Percentiles rank a stretch among this genome's conserved stretches.
Evolutionary conservation across 2,888 invertebrate genomes (phyloP).

Genomic region (Oegoconia quadripuncta): DNA sequence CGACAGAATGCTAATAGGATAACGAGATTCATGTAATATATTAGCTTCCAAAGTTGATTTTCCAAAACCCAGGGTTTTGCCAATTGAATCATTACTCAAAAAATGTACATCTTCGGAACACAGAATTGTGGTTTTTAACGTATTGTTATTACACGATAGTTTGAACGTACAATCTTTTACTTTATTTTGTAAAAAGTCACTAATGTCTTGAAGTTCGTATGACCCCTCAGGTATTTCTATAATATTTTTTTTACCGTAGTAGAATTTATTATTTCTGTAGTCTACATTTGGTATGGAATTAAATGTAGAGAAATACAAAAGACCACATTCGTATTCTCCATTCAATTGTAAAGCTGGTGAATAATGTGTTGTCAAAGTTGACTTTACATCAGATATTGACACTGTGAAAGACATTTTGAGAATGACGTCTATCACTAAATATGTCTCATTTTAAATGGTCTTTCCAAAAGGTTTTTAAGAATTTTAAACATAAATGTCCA

Average conservation of each 20-base stretch:
- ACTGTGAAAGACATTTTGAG: neutral
- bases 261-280: neutral
- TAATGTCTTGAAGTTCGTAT: constrained; percentile 4
- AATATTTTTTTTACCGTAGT: neutral
- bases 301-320: constrained; percentile 1
- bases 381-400: neutral
- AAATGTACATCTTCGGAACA: neutral
- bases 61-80: constrained; percentile 2
- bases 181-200: constrained; percentile 1
- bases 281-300: constrained; percentile 1
- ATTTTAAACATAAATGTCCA: no score
- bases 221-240: constrained; percentile 2
- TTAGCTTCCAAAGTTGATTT: neutral
- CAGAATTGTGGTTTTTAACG: constrained; percentile 2
- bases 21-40: no score
- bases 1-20: no score
- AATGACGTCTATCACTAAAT: neutral
- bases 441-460: constrained; percentile 1
- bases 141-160: constrained; percentile 2
- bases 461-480: neutral
- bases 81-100: neutral
- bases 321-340: no score
- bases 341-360: no score
- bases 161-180: neutral
- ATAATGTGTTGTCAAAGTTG: no score